These are phyloP conservation scores for Acronicta aceris DNA, from an alignment of 2,888 invertebrate species.

Conservation along the genomic window DNA sequence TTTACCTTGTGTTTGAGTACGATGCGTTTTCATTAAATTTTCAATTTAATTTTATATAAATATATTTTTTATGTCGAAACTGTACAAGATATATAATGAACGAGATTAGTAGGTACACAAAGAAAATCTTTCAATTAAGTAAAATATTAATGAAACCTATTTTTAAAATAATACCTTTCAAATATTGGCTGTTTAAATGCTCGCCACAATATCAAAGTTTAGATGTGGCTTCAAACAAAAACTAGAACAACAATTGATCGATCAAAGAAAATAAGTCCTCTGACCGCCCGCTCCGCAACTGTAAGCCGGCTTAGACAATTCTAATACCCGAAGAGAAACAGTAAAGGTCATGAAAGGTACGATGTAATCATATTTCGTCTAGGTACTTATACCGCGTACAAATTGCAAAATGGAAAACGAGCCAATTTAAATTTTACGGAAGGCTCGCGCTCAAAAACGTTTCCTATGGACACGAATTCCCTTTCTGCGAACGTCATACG, in stretches of 20 bases:
- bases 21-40: too few relatives aligned
- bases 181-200: neutral
- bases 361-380: conserved; percentile 41
- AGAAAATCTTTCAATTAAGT: neutral
- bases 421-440: conserved; percentile 73
- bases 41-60: too few relatives aligned
- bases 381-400: conserved; percentile 47
- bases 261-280: conserved; percentile 34
- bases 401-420: conserved; percentile 60
- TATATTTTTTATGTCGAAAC: too few relatives aligned
- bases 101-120: neutral
- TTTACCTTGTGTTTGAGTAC: too few relatives aligned
- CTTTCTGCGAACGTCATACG: conserved; percentile 69
- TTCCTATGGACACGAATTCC: conserved; percentile 61
- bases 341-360: conserved; percentile 17
- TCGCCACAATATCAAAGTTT: conserved; percentile 5
- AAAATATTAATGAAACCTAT: neutral
- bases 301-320: conserved; percentile 32
- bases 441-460: conserved; percentile 54
- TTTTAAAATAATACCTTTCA: conserved; percentile 1
- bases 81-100: neutral
- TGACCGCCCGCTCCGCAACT: conserved; percentile 16
- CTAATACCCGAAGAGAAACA: conserved; percentile 33
- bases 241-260: conserved; percentile 30
- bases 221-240: conserved; percentile 25